These are phyloP conservation scores for Anthoscopus minutus DNA, from an alignment of 2,113 vertebrate genomes.

Conservation along the genomic window DNA sequence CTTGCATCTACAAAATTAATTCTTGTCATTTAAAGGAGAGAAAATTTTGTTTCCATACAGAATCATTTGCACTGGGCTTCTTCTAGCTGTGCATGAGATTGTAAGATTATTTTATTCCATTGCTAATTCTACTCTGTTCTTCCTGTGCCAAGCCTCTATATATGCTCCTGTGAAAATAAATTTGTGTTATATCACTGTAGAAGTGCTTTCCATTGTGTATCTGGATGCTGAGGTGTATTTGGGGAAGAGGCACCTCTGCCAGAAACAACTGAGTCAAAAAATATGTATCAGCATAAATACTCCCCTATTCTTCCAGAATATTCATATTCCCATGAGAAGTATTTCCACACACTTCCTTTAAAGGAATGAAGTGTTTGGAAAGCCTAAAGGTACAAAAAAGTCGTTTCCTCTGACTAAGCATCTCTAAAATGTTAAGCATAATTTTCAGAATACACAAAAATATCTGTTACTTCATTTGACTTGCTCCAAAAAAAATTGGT, in stretches of 20 bases:
- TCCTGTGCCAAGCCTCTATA: background rate
- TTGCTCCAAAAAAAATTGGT: background rate
- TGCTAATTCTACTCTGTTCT: background rate
- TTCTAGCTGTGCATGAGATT: background rate
- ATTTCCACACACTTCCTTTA: constrained; percentile 15
- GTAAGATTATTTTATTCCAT: background rate
- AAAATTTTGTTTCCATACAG: background rate
- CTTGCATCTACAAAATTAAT: background rate
- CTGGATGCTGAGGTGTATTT: background rate
- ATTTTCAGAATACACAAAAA: constrained; percentile 7
- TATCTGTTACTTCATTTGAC: background rate
- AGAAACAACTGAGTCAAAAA: background rate
- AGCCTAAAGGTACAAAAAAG: background rate
- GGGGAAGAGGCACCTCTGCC: background rate
- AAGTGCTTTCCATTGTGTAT: background rate
- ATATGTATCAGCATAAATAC: background rate
- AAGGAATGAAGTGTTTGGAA: background rate
- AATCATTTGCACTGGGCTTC: background rate
- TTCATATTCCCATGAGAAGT: background rate
- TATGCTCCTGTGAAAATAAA: background rate
- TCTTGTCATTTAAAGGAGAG: background rate
- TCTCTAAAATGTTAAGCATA: background rate
- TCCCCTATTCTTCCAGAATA: background rate
- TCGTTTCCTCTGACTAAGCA: constrained; percentile 1
- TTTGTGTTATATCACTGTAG: background rate